Base-by-base conservation (phyloP, 1,140 invertebrate species). In the Drosophila orosa region DNA sequence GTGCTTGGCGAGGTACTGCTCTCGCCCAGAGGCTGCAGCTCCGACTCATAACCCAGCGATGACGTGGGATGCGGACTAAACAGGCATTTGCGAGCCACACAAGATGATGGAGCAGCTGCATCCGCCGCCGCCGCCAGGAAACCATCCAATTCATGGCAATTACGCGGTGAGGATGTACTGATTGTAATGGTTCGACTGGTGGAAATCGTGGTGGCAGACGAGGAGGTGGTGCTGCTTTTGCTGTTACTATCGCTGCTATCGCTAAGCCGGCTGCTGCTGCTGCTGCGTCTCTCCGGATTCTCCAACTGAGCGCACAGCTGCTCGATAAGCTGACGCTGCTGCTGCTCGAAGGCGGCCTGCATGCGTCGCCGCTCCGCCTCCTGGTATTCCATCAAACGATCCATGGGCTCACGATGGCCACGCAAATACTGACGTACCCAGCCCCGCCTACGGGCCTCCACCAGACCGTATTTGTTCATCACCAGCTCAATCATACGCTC, bases 331-430 rank as follows among this genome's bases (percentile, higher is more conserved):
- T 74, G 57, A 15, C 80, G 72, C 52, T 90, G 90, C 74, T 90
- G 85, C 10, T 72, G 59, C 72, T 92, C 80, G 42, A 92, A 90
- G 37, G 89, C 59, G 5, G 75, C 54, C 71, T 80, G 80, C 73
- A 91, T 68, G 56, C 74, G 79, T 15, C 79, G 60, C 58, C 85
- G 74, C 63, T 92, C 80, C 37, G 80, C 57, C 56, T 90, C 74
- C 68, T 93, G 92, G 50, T 91, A 79, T 17, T 89, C 63, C 10
- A 93, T 67, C 37, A 93, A 45, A n/a, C 92, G 78, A 15, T 92
- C 79, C 44, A 93, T 92, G 37, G 92, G 83, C 66, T 91, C 84
- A 1, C 90, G 79, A 73, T 92, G 92, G 10, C 77, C 73, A 13
- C 84, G 74, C n/a, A 72, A 35, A 24, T 92, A 91, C 12, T 92